A percentile compares a stretch with the other conserved stretches of the same genome.
Conservation (phyloP, 53 echinoderm and acorn worm species). For the Holothuria leucospilota region DNA sequence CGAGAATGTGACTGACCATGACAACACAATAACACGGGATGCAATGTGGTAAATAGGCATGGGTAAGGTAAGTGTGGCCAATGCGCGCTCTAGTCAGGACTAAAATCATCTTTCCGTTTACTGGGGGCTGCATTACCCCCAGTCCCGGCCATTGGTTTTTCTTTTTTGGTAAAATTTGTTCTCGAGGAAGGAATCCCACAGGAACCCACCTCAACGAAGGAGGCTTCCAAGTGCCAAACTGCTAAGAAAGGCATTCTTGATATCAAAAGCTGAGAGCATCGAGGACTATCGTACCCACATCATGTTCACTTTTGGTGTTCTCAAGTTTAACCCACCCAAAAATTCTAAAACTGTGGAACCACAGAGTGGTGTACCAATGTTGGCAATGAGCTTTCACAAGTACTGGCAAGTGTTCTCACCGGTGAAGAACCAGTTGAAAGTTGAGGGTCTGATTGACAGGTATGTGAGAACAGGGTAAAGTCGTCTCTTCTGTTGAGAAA, state of each 20-base stretch:
- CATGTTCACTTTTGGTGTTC: conserved; percentile 56
- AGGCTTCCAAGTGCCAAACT: conserved; percentile 46
- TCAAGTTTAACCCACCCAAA: conserved; percentile 56
- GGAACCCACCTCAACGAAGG: conserved; percentile 47
- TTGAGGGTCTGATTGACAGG: conserved; percentile 41
- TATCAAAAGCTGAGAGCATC: conserved; percentile 41
- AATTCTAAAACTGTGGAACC: no score
- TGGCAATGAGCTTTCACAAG: conserved; percentile 52
- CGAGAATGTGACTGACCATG: no score
- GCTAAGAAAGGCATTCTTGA: conserved; percentile 53
- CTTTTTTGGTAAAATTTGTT: no score
- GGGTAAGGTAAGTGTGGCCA: no score
- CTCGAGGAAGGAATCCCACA: no score
- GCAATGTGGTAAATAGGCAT: no score
- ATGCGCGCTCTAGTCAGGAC: no score
- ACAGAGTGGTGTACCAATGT: conserved; percentile 64
- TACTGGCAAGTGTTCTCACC: conserved; percentile 50
- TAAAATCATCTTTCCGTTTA: no score
- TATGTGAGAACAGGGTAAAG: conserved; percentile 38
- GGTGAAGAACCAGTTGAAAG: conserved; percentile 58
- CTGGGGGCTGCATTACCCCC: no score
- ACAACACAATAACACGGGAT: no score
- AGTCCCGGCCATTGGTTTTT: no score
- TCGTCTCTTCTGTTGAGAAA: conserved; percentile 40
- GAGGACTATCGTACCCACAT: conserved; percentile 54